Percentiles rank a stretch among this genome's conserved stretches.
phyloP scores from a whole-genome alignment of 2,888 invertebrate genomes.

The Pristionchus maxplancki region DNA sequence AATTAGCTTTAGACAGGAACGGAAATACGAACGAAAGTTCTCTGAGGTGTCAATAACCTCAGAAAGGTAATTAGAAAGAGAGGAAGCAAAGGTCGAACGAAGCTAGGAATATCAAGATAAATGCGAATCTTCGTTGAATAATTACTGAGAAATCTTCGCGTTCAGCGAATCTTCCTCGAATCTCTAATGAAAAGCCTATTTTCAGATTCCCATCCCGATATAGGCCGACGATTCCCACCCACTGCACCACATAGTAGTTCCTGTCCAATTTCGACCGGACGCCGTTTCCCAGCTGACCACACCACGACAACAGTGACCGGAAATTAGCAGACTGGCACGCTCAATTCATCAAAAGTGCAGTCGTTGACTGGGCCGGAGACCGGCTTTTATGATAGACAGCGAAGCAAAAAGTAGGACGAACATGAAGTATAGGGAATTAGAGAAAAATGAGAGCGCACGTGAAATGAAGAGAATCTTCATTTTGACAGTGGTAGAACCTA shows the following conservation, averaged over 20 bases:
- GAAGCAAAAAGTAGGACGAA: background rate
- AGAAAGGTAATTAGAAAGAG: background rate
- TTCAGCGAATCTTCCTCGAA: background rate
- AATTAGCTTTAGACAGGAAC: background rate
- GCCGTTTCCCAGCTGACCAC: constrained; percentile 4
- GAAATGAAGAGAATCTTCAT: no score
- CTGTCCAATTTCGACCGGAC: background rate
- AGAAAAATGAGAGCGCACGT: background rate
- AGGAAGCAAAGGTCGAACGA: background rate
- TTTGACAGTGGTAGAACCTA: no score
- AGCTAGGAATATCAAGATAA: background rate
- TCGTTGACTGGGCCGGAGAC: background rate
- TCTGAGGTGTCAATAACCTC: background rate
- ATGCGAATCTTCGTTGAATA: background rate
- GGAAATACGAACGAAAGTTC: background rate
- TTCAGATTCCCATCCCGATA: background rate
- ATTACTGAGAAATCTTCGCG: background rate
- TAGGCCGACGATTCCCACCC: background rate
- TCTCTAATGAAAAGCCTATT: background rate
- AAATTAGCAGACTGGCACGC: background rate
- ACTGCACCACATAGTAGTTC: background rate
- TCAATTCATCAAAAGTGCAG: constrained; percentile 6
- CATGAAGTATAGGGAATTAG: background rate
- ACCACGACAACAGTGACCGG: background rate
- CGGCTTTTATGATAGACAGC: background rate